phyloP scores from a whole-genome alignment of 2,888 invertebrate species.

The Tiliacea citrago region DNA sequence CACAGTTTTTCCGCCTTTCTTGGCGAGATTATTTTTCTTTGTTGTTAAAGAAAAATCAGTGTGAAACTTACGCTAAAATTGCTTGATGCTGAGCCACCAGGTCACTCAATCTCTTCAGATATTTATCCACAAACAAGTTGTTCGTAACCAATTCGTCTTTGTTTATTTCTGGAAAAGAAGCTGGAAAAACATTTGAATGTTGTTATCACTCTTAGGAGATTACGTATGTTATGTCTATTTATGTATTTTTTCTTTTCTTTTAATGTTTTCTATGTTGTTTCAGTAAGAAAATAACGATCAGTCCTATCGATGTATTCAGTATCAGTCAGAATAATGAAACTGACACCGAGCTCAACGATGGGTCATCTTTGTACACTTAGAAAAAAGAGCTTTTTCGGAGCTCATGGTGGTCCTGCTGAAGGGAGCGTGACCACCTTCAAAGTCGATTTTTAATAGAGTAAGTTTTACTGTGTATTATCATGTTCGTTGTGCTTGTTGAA shows the following conservation, averaged over 20 bases:
- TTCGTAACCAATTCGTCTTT: conserved; percentile 63
- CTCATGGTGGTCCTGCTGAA: no score
- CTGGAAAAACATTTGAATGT: neutral
- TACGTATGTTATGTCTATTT: neutral
- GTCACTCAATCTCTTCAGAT: conserved; percentile 74
- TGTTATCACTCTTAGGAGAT: neutral
- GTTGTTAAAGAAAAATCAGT: neutral
- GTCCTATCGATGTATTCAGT: no score
- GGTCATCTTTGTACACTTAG: no score
- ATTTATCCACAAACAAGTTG: conserved; percentile 72
- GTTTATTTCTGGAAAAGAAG: conserved; percentile 50
- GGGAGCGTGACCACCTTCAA: no score
- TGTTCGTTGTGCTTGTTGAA: neutral
- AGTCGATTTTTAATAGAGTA: neutral
- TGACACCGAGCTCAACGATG: no score
- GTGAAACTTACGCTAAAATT: conserved; percentile 77
- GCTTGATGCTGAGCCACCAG: conserved; percentile 80
- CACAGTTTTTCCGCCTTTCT: neutral
- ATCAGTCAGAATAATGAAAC: no score
- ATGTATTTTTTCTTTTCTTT: neutral
- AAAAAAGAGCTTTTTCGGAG: no score
- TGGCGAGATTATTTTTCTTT: neutral
- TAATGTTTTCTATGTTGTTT: no score
- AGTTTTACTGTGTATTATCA: neutral
- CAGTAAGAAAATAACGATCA: no score